Base-by-base conservation (phyloP, 2,888 invertebrate species). In the Periphyllus acericola region DNA sequence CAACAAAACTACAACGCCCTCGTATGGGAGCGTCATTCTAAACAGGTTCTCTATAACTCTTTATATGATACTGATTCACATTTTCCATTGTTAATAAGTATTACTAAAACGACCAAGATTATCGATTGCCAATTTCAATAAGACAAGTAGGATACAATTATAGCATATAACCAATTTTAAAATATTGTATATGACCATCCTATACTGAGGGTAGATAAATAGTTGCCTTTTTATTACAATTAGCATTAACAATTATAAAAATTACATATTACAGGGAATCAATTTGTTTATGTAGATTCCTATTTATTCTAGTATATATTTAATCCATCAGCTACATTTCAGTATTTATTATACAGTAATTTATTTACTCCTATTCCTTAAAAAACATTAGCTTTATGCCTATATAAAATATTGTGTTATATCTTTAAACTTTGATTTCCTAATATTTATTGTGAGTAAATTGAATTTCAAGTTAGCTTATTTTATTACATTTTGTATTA, bases 11-110 rank as follows among this genome's bases (percentile, higher is more conserved):
- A 95, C 91, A 94, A 94, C 91, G 92, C 93, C 78, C 92, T 93
- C 89, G 94, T 95, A 89, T 95, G 95, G 95, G 93, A 94, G 90
- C 93, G 94, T 90, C 94, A 95, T 91, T 91, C 94, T 90, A 92
- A 93, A 89, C 92, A 95, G 89, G 92, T 94, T 90, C 91, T 92
- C 82, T 92, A 93, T 85, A 93, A 93, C 90, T 92, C 93, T 89
- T 93, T 93, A 89, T 95, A 95, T 91, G 94, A 94, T 90, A 94
- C 94, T 91, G 94, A 95, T 91, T 93, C 95, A 89, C 95, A 95
- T 91, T 95, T 95, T 92, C 95, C 95, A 78, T 92, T 95, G 90
- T 92, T 95, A 89, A 92, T 95, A 90, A 93, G 94, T 90, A 92
- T 95, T 90, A 93, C 93, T 90, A 94, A 94, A 91, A 8, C 68